phyloP scores from a whole-genome alignment of 2,888 invertebrate species.

The Leucophenga maculata region DNA sequence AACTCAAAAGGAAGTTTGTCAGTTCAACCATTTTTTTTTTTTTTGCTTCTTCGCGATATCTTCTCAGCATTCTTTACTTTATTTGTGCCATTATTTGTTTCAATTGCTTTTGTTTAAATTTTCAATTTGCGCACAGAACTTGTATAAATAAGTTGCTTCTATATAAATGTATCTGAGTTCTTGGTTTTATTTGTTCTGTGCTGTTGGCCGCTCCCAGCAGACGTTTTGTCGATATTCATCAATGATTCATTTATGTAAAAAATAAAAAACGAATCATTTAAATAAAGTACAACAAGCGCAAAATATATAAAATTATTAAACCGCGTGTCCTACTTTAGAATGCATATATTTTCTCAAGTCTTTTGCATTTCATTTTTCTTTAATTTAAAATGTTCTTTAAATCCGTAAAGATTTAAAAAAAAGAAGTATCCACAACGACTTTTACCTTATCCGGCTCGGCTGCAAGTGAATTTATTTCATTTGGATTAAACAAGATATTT shows the following conservation, averaged over 20 bases:
- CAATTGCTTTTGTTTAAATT: slow-evolving; percentile 22
- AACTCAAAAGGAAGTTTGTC: slow-evolving; percentile 22
- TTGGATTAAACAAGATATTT: background rate
- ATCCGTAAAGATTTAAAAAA: background rate
- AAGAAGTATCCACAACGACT: too few relatives aligned
- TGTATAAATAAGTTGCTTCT: background rate
- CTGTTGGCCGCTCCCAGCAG: too few relatives aligned
- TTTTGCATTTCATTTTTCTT: background rate
- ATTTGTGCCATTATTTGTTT: background rate
- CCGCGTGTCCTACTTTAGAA: slow-evolving; percentile 15
- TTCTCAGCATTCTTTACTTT: background rate
- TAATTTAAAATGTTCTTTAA: slow-evolving; percentile 20
- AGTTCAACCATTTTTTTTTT: background rate
- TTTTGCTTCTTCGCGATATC: background rate
- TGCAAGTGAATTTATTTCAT: background rate
- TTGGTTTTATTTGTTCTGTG: too few relatives aligned
- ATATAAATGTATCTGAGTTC: too few relatives aligned
- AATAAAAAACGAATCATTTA: slow-evolving; percentile 4
- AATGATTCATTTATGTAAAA: slow-evolving; percentile 26
- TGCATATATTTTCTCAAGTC: background rate
- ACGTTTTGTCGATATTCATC: slow-evolving; percentile 6
- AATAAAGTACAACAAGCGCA: slow-evolving; percentile 11
- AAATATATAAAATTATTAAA: slow-evolving; percentile 12
- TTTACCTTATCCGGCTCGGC: slow-evolving; percentile 9
- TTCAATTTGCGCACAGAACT: slow-evolving; percentile 14